A percentile compares a stretch with the other conserved stretches of the same genome.
phyloP scores from a whole-genome alignment of 2,113 vertebrate genomes.

The Marmota monax region DNA sequence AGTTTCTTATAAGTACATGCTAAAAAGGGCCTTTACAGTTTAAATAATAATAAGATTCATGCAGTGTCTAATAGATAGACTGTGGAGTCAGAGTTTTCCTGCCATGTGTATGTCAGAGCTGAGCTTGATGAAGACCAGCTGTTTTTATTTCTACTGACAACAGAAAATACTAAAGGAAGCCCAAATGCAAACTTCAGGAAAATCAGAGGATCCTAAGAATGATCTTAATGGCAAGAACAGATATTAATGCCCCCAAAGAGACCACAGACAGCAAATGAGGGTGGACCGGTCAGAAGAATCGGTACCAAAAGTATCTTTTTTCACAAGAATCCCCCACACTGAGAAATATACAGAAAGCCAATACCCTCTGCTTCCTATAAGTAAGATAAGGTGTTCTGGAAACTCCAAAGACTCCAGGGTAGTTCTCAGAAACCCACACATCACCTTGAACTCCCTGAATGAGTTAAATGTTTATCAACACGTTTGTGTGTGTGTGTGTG shows the following conservation, averaged over 20 bases:
- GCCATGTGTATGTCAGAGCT: accelerated
- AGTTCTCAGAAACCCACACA: background rate
- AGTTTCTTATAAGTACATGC: background rate
- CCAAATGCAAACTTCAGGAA: background rate
- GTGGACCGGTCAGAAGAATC: too few species aligned
- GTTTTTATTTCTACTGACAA: background rate
- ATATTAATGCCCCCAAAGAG: background rate
- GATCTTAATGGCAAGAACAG: background rate
- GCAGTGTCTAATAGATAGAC: background rate
- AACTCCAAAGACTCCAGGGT: background rate
- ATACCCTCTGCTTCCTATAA: background rate
- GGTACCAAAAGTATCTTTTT: background rate
- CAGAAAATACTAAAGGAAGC: conserved; percentile 16
- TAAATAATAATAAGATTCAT: background rate
- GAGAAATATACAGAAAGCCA: background rate
- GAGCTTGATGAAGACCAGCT: background rate
- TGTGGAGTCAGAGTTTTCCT: background rate
- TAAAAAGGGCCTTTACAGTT: background rate
- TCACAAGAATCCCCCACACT: too few species aligned
- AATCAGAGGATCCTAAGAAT: background rate
- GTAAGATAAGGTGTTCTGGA: background rate
- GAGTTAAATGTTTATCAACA: background rate
- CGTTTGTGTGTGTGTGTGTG: too few species aligned
- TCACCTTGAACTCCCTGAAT: background rate
- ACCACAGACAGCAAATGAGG: background rate